Conservation (phyloP, 2,113 vertebrate species). For the Aptenodytes forsteri region DNA sequence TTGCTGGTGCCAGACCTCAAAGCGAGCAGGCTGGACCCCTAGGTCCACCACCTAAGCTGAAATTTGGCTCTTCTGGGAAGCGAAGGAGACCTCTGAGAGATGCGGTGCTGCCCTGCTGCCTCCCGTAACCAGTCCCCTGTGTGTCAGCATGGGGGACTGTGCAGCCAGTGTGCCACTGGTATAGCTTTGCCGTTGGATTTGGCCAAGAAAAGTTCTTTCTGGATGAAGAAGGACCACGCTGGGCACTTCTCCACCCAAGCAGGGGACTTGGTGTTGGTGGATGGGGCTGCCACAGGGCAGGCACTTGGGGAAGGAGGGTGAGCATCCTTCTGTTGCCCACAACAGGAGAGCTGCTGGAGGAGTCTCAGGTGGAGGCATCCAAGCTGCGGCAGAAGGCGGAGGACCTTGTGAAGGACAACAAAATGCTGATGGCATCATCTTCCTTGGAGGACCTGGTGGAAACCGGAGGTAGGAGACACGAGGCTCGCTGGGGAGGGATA, state of each 20-base stretch:
- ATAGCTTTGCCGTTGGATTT: not conserved
- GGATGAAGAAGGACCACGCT: not conserved
- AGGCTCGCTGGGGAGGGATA: not conserved
- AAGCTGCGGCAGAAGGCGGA: constrained; percentile 92
- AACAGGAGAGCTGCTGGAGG: constrained; percentile 91
- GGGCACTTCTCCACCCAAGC: not conserved
- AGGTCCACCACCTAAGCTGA: not conserved
- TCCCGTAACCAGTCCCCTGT: not conserved
- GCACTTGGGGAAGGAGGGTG: accelerated
- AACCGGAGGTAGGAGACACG: constrained; percentile 52
- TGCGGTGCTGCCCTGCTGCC: not conserved
- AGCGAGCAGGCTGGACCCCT: not conserved
- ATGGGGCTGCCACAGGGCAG: not conserved
- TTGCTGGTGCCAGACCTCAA: not conserved
- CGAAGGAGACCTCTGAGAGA: not conserved
- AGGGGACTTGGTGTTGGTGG: not conserved
- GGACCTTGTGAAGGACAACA: constrained; percentile 89
- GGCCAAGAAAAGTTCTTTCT: not conserved
- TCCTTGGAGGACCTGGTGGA: constrained; percentile 64
- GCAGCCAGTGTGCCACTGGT: not conserved
- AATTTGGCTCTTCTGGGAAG: not conserved
- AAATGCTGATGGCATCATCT: constrained; percentile 79
- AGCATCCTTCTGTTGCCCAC: not conserved
- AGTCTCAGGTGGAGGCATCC: constrained; percentile 91
- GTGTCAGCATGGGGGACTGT: not conserved